These are phyloP conservation scores for Cheiracanthium punctorium DNA, from an alignment of 2,888 invertebrate species.

Conservation along the genomic window DNA sequence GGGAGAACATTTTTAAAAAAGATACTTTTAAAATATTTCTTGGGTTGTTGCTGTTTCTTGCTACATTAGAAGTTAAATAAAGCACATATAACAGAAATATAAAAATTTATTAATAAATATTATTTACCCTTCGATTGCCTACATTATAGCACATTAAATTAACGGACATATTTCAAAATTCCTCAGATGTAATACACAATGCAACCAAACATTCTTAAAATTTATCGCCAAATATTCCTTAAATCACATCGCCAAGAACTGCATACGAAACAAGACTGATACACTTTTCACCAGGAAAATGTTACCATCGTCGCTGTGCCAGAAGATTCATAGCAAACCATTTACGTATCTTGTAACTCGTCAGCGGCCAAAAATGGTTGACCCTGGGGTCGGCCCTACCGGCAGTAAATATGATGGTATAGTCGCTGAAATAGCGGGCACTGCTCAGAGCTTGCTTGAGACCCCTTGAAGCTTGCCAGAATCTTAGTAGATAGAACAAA, in stretches of 20 bases:
- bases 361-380: constrained; percentile 59
- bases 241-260: not conserved
- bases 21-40: too few relatives aligned
- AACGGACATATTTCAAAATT: too few relatives aligned
- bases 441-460: constrained; percentile 20
- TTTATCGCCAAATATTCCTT: not conserved
- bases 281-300: constrained; percentile 25
- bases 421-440: constrained; percentile 29
- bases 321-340: constrained; percentile 49
- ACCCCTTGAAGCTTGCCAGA: constrained; percentile 56
- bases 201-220: too few relatives aligned
- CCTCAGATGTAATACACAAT: too few relatives aligned
- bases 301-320: constrained; percentile 26
- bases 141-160: too few relatives aligned
- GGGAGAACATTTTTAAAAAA: too few relatives aligned
- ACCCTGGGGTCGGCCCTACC: constrained; percentile 45
- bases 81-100: too few relatives aligned
- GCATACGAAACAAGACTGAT: constrained; percentile 41
- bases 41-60: too few relatives aligned
- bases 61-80: too few relatives aligned
- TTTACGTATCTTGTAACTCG: constrained; percentile 59
- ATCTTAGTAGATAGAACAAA: constrained; percentile 32
- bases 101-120: too few relatives aligned
- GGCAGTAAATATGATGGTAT: constrained; percentile 59
- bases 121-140: too few relatives aligned